Percentiles rank a stretch among this genome's conserved stretches.
phyloP scores from a whole-genome alignment of 2,888 invertebrate genomes.

The Cataglyphis altisquamis region DNA sequence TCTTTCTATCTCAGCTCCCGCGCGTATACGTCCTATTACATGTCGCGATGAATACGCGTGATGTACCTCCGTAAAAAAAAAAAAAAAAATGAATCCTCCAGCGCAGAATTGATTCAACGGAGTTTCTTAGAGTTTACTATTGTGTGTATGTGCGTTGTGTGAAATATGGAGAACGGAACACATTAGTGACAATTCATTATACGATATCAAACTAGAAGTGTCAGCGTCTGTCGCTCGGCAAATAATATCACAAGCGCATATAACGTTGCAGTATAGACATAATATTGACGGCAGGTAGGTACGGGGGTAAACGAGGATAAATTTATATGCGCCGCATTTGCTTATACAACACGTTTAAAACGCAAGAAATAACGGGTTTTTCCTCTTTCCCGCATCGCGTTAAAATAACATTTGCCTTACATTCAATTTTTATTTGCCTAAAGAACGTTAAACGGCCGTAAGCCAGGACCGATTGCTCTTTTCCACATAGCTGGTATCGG shows the following conservation, averaged over 20 bases:
- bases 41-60: slow-evolving; percentile 1
- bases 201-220: slow-evolving; percentile 27
- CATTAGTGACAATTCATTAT: slow-evolving; percentile 28
- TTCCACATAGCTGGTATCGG: not conserved
- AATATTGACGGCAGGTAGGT: slow-evolving; percentile 31
- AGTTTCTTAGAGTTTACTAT: not conserved
- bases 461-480: slow-evolving; percentile 27
- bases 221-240: slow-evolving; percentile 29
- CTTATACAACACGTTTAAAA: slow-evolving; percentile 16
- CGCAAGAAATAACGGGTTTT: slow-evolving; percentile 30
- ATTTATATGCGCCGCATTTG: slow-evolving; percentile 18
- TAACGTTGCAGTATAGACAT: slow-evolving; percentile 15
- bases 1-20: not conserved
- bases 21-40: slow-evolving; percentile 15
- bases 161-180: slow-evolving; percentile 6
- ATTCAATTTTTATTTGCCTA: slow-evolving; percentile 38
- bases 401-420: slow-evolving; percentile 48
- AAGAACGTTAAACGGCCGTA: slow-evolving; percentile 39
- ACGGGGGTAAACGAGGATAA: not conserved
- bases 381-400: slow-evolving; percentile 7
- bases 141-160: not conserved
- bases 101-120: not conserved
- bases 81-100: not conserved
- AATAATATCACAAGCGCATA: slow-evolving; percentile 18
- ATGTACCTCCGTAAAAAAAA: not conserved